Evolutionary conservation across 2,797 vertebrate species (phyloP).

Genomic region (Oreortyx pictus): DNA sequence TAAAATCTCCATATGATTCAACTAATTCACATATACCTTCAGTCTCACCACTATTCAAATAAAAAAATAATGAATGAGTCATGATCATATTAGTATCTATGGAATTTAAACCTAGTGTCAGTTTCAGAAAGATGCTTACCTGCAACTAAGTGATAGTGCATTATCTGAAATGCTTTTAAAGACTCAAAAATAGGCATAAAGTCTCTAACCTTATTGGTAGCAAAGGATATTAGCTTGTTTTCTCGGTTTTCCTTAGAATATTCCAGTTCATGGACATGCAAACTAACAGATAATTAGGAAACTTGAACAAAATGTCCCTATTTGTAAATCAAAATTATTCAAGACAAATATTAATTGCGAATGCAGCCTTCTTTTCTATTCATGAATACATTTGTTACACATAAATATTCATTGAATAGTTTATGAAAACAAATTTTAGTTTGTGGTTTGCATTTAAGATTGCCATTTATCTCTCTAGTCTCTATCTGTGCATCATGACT

Average conservation of each 20-base stretch:
- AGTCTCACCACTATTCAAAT: background rate
- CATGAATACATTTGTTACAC: slow-evolving; percentile 37
- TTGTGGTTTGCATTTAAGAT: background rate
- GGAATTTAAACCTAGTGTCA: background rate
- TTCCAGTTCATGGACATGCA: background rate
- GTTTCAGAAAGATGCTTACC: background rate
- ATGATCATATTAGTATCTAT: background rate
- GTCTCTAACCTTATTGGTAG: background rate
- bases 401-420: slow-evolving; percentile 56
- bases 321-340: slow-evolving; percentile 45
- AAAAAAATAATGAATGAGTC: background rate
- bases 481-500: background rate
- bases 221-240: background rate
- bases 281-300: slow-evolving; percentile 41
- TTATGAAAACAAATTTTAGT: slow-evolving; percentile 31
- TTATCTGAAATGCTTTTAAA: background rate
- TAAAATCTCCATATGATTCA: background rate
- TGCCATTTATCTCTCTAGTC: background rate
- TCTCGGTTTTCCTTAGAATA: background rate
- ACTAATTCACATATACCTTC: background rate
- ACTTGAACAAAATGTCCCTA: slow-evolving; percentile 32
- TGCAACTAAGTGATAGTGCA: background rate
- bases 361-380: slow-evolving; percentile 8
- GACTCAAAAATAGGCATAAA: background rate
- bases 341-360: slow-evolving; percentile 61